Percentiles rank a stretch among this genome's conserved stretches.
phyloP scores from a whole-genome alignment of 2,113 vertebrate genomes.

The Callaeas wilsoni region DNA sequence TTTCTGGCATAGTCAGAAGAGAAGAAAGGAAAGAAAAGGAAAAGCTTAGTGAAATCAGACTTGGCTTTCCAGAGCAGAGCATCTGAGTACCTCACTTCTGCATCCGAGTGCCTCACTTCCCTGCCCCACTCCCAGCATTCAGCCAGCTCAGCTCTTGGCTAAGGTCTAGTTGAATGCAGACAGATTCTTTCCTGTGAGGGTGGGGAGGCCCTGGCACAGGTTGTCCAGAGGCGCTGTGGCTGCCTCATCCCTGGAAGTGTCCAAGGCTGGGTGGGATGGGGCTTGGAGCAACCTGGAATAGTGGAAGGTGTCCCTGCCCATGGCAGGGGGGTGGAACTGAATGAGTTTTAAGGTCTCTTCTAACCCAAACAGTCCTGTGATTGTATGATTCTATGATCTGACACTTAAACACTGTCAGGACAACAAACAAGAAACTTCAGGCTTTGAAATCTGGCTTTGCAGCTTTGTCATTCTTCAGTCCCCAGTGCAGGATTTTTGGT shows the following conservation, averaged over 20 bases:
- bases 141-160: background rate
- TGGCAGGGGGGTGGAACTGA: background rate
- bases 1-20: background rate
- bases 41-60: background rate
- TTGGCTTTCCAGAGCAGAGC: background rate
- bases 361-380: background rate
- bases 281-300: background rate
- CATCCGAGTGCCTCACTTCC: background rate
- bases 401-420: rapidly evolving
- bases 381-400: background rate
- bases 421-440: background rate
- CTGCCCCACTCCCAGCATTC: background rate
- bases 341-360: background rate
- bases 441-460: background rate
- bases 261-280: background rate
- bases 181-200: background rate
- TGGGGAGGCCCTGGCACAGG: background rate
- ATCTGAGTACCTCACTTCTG: background rate
- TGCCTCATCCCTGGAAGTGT: background rate
- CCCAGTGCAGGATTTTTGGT: background rate
- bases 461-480: background rate
- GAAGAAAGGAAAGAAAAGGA: background rate
- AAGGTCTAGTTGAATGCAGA: background rate
- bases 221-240: background rate
- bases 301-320: background rate